phyloP scores from a whole-genome alignment of 2,797 vertebrate species.

The Myoxocephalus aenaeus region DNA sequence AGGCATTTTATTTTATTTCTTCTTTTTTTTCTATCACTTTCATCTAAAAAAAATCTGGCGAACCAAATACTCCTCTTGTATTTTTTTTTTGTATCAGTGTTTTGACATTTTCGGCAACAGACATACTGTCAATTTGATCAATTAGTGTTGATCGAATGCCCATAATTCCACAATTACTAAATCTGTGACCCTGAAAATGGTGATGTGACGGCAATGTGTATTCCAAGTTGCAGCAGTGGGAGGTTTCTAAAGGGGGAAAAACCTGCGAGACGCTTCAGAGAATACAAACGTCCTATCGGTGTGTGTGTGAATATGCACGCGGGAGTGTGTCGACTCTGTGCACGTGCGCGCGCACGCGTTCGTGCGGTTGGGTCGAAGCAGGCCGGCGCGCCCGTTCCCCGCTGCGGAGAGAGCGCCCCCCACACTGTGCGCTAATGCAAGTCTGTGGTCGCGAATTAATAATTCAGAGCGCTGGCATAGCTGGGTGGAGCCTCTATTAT shows the following conservation, averaged over 20 bases:
- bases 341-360: not conserved
- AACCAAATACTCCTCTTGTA: not conserved
- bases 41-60: not conserved
- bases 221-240: not conserved
- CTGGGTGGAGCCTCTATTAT: slow-evolving; percentile 76
- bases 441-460: slow-evolving; percentile 73
- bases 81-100: not conserved
- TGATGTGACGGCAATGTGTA: not conserved
- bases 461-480: slow-evolving; percentile 71
- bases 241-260: not conserved
- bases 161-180: not conserved
- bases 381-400: slow-evolving; percentile 20
- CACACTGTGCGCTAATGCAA: slow-evolving; percentile 68
- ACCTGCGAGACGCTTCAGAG: not conserved
- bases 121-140: no score
- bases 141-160: not conserved
- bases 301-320: slow-evolving; percentile 15
- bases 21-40: not conserved
- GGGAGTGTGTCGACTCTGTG: slow-evolving; percentile 6
- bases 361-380: slow-evolving; percentile 5
- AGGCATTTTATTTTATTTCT: not conserved
- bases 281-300: slow-evolving; percentile 1
- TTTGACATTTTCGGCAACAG: not conserved
- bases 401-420: slow-evolving; percentile 21
- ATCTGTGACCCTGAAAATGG: not conserved